Conservation (phyloP, 2,888 invertebrate genomes). For the Calliopum simillimum region DNA sequence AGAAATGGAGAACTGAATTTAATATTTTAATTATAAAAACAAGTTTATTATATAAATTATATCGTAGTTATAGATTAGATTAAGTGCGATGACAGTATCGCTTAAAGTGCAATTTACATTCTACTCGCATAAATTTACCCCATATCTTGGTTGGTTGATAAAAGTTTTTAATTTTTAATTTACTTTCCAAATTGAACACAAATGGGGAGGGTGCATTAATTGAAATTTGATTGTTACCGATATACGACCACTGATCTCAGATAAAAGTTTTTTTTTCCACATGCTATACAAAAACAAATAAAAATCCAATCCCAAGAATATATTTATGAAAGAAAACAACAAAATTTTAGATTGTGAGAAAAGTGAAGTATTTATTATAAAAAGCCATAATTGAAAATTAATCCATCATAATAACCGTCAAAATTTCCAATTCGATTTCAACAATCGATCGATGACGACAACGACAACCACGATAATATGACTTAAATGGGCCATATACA, state of each 20-base stretch:
- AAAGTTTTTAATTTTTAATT: neutral
- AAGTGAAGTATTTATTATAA: constrained; percentile 20
- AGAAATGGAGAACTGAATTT: constrained; percentile 38
- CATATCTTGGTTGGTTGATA: neutral
- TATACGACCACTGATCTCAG: constrained; percentile 45
- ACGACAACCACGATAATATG: constrained; percentile 11
- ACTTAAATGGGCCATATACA: constrained; percentile 28
- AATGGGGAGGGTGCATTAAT: constrained; percentile 52
- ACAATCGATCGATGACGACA: constrained; percentile 18
- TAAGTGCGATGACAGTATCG: constrained; percentile 53
- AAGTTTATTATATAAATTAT: constrained; percentile 63
- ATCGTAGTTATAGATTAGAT: constrained; percentile 59
- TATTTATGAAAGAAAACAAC: neutral
- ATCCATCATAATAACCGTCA: constrained; percentile 66
- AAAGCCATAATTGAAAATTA: constrained; percentile 63
- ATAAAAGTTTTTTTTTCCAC: constrained; percentile 37
- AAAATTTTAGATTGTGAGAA: no score
- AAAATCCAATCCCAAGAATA: constrained; percentile 11
- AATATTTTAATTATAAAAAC: constrained; percentile 63
- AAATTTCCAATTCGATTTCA: constrained; percentile 36
- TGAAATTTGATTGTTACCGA: constrained; percentile 61
- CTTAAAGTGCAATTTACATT: constrained; percentile 58
- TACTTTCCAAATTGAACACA: neutral
- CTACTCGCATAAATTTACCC: constrained; percentile 40
- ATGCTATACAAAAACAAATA: neutral